Evolutionary conservation across 2,888 invertebrate genomes (phyloP).

Genomic region (Caenorhabditis macrosperma): DNA sequence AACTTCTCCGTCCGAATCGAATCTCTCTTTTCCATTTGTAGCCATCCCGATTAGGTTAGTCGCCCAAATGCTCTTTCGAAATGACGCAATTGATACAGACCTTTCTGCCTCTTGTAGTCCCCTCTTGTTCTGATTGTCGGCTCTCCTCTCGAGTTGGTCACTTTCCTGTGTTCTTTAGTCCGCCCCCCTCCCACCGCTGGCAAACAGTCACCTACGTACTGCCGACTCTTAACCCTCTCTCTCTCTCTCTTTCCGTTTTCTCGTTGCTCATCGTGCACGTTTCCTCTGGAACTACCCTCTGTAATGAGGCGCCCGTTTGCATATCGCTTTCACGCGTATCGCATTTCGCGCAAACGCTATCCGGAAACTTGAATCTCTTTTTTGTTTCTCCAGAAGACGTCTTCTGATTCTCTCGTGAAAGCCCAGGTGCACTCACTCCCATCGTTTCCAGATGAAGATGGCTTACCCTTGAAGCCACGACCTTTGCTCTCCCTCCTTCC

Average conservation of each 20-base stretch:
- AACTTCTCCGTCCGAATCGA: too few species aligned
- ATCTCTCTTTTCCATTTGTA: too few species aligned
- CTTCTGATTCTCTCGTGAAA: neutral
- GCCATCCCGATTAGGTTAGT: too few species aligned
- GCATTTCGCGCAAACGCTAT: constrained; percentile 46
- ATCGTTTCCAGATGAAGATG: neutral
- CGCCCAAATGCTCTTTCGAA: neutral
- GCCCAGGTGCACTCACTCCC: too few species aligned
- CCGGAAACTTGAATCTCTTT: constrained; percentile 43
- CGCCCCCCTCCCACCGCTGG: neutral
- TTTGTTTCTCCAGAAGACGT: constrained; percentile 1
- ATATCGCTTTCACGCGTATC: constrained; percentile 38
- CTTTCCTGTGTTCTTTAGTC: constrained; percentile 21
- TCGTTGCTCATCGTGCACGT: constrained; percentile 13
- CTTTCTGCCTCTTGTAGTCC: neutral
- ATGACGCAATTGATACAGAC: neutral
- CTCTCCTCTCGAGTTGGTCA: constrained; percentile 13
- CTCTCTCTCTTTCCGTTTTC: neutral
- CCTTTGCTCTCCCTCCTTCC: neutral
- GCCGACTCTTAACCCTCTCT: neutral
- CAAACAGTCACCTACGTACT: constrained; percentile 14
- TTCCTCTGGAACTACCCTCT: constrained; percentile 4
- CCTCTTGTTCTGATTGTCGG: neutral
- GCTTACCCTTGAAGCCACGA: too few species aligned
- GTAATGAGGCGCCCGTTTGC: constrained; percentile 28